Evolutionary conservation across 2,888 invertebrate species (phyloP), one percentile per base, ranked within the genome.

Genomic region (Eugnorisma glareosa): DNA sequence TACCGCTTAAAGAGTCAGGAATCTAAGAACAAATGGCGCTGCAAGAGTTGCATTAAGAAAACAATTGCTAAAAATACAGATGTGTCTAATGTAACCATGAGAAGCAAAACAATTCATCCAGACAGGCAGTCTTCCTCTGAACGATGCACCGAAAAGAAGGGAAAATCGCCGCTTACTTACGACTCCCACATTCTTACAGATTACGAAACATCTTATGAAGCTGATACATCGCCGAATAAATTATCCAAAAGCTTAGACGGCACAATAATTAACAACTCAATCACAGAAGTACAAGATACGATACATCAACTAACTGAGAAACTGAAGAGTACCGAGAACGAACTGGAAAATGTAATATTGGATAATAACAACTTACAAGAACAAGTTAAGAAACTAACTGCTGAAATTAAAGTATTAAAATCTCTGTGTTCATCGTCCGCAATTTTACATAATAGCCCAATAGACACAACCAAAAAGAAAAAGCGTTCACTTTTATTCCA

Each of bases 191-290:
- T 57, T n/a, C n/a, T 57, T 13, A 57, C 57, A n/a, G 57, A 57
- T n/a, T 57, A 57, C 28, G 57, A 57, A n/a, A 57, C 57, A 57
- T 57, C 57, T 28, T 57, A 57, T 57, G 57, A 57, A 28, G 6
- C n/a, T 57, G 57, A 57, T n/a, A 57, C 57, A 3, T n/a, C n/a
- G n/a, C 57, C 57, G n/a, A 57, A n/a, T n/a, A 57, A 57, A 57
- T n/a, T 57, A 40, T 6, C 6, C 10, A 40, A 40, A 40, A 10
- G 40, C 40, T 40, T 40, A 40, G 40, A 40, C 40, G 40, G 40
- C 40, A 40, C 40, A 40, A 40, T 40, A 40, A 40, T 40, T 40
- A 40, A 40, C 40, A 40, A 4, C 40, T 40, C 40, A 40, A 40
- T 40, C 40, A 40, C 40, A 40, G 40, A 40, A n/a, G 13, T 28